Evolutionary conservation across 2,113 vertebrate genomes (phyloP).

Genomic region (Tupaia chinensis): DNA sequence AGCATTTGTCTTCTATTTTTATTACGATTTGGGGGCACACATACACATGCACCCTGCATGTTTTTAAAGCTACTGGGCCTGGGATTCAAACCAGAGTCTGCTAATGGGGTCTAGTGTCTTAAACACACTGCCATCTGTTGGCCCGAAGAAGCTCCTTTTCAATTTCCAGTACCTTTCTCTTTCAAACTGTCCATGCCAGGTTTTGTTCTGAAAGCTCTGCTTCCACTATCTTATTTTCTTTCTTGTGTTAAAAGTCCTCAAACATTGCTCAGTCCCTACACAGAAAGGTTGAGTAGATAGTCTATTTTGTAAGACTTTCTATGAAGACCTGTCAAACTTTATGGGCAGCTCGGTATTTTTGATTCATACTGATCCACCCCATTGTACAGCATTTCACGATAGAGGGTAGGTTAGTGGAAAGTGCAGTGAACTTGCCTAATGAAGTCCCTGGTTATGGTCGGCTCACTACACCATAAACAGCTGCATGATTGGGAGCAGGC

Average conservation of each 20-base stretch:
- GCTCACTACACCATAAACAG: neutral
- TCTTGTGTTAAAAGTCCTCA: neutral
- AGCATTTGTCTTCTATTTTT: too few relatives aligned
- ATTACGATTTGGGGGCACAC: too few relatives aligned
- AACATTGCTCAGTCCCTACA: neutral
- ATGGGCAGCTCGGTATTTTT: neutral
- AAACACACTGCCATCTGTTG: too few relatives aligned
- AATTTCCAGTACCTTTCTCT: neutral
- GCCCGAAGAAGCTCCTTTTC: neutral
- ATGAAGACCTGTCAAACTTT: neutral
- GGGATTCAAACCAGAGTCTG: too few relatives aligned
- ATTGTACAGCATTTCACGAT: neutral
- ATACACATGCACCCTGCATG: too few relatives aligned
- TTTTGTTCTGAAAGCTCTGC: neutral
- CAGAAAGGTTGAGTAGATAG: neutral
- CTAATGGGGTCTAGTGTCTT: too few relatives aligned
- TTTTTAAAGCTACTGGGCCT: too few relatives aligned
- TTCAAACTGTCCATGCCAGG: neutral
- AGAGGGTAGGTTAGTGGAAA: neutral
- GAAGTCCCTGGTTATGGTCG: neutral
- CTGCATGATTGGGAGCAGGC: neutral
- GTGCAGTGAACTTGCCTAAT: neutral
- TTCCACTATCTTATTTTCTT: neutral
- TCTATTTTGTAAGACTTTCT: neutral
- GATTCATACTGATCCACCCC: neutral